Evolutionary conservation across 2,888 invertebrate species (phyloP), one percentile per base, ranked within the genome.

Genomic region (Diplolepis rosae): DNA sequence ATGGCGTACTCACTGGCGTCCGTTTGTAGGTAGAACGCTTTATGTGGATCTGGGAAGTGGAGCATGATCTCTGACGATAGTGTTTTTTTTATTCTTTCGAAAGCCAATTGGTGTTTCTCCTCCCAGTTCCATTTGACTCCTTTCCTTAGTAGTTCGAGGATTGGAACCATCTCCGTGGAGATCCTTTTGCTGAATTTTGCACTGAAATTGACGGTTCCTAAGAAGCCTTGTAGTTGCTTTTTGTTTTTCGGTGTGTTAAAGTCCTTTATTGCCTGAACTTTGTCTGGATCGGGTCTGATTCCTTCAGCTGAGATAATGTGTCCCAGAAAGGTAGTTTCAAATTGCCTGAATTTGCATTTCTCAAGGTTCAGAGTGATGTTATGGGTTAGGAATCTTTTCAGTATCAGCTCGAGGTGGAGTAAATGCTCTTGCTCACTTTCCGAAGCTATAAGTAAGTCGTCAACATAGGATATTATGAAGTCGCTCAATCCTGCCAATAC

Each of bases 311-410:
- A 61, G 4, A 72, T 22, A 15, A 70, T 13, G 13, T 71, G 56
- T 0, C 69, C 69, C 13, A 73, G 13, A 18, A 72, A 73, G 9
- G 35, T 65, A 4, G 50, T 48, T 15, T 39, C 39, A 1, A 39
- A 28, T 22, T 42, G 22, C 1, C n/a, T 97, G 0, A 88, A 93
- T 82, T 6, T 85, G 90, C 79, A 86, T 88, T 42, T 84, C 90
- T 13, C 90, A 90, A 81, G 90, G 6, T 68, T 65, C 1, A 68
- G 30, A 4, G 79, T 81, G 48, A 82, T 68, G 1, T 73, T 73
- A 4, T 77, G 69, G n/a, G 66, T 13, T 7, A 32, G 4, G 1
- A 79, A 51, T 9, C 69, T 52, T 1, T 54, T 4, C 5, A 81
- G 72, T 7, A 80, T 54, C 9, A 18, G 51, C 22, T 69, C 39